These are phyloP conservation scores for Coleophora deauratella DNA, from an alignment of 2,888 invertebrate genomes.

Conservation along the genomic window DNA sequence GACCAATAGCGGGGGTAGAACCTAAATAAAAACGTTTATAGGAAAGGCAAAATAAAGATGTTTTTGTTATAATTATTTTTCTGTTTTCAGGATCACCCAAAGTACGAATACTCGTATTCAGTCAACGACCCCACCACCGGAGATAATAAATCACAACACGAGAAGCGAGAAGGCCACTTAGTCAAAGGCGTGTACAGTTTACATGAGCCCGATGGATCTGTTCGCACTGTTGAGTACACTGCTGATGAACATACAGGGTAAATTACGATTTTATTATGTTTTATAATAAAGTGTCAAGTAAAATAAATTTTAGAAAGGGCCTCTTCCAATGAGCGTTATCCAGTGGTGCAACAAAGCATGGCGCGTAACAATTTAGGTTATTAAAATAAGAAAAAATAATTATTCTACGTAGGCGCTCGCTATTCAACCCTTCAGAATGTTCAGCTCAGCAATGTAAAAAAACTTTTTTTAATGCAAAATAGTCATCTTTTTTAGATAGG, in stretches of 20 bases:
- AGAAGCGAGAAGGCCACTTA: conserved; percentile 70
- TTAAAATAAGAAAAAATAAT: too few species aligned
- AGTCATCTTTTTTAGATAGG: too few species aligned
- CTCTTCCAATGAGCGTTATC: too few species aligned
- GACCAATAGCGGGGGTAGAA: too few species aligned
- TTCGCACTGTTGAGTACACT: conserved; percentile 62
- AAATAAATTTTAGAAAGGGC: neutral
- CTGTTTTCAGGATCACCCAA: conserved; percentile 62
- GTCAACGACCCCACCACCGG: conserved; percentile 71
- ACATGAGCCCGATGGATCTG: conserved; percentile 59
- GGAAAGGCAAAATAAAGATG: neutral
- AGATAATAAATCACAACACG: conserved; percentile 73
- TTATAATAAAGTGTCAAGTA: too few species aligned
- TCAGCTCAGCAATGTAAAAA: too few species aligned
- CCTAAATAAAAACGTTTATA: too few species aligned
- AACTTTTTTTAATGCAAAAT: too few species aligned
- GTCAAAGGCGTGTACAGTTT: conserved; percentile 68
- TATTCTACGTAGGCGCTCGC: too few species aligned
- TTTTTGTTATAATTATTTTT: conserved; percentile 22
- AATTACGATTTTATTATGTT: neutral
- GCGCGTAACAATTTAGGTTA: too few species aligned
- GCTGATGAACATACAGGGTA: conserved; percentile 54
- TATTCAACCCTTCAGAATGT: too few species aligned
- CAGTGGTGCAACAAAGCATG: too few species aligned
- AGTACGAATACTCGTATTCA: conserved; percentile 71